Percentiles rank a stretch among this genome's conserved stretches.
Evolutionary conservation across 2,797 vertebrate genomes (phyloP).

Genomic region (Gymnoscopelus braueri): DNA sequence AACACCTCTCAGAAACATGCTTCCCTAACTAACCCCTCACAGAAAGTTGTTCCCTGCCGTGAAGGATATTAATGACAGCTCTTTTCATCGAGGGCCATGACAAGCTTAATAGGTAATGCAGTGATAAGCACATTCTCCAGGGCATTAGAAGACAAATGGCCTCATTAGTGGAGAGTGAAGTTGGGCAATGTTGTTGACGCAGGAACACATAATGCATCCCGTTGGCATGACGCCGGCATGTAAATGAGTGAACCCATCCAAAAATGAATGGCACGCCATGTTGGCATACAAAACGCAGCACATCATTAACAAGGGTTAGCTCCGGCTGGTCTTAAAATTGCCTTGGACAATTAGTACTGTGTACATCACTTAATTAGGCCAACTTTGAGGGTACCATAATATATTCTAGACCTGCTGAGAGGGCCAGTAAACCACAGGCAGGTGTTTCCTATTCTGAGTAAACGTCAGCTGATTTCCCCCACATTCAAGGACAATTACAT

Average conservation of each 20-base stretch:
- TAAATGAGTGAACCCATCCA: constrained; percentile 54
- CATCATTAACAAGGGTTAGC: constrained; percentile 25
- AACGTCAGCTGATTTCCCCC: too few relatives aligned
- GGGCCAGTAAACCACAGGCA: constrained; percentile 6
- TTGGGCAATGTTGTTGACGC: constrained; percentile 52
- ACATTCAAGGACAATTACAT: too few relatives aligned
- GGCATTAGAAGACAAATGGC: constrained; percentile 71
- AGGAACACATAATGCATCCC: constrained; percentile 70
- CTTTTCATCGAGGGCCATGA: constrained; percentile 50
- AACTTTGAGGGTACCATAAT: constrained; percentile 18
- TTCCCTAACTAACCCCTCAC: background rate
- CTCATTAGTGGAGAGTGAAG: constrained; percentile 71
- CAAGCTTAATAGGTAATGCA: constrained; percentile 64
- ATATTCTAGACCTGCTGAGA: constrained; percentile 4
- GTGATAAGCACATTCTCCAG: constrained; percentile 66
- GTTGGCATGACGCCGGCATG: constrained; percentile 54
- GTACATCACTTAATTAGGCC: constrained; percentile 32
- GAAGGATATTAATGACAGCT: constrained; percentile 66
- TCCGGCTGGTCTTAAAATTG: constrained; percentile 42
- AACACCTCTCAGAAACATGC: too few relatives aligned
- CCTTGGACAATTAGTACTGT: constrained; percentile 31
- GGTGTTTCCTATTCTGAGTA: background rate
- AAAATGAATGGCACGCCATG: constrained; percentile 56
- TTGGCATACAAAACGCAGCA: constrained; percentile 43
- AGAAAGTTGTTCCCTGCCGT: constrained; percentile 31